A percentile compares a stretch with the other conserved stretches of the same genome.
phyloP scores from a whole-genome alignment of 2,888 invertebrate species.

The Suillia variegata region DNA sequence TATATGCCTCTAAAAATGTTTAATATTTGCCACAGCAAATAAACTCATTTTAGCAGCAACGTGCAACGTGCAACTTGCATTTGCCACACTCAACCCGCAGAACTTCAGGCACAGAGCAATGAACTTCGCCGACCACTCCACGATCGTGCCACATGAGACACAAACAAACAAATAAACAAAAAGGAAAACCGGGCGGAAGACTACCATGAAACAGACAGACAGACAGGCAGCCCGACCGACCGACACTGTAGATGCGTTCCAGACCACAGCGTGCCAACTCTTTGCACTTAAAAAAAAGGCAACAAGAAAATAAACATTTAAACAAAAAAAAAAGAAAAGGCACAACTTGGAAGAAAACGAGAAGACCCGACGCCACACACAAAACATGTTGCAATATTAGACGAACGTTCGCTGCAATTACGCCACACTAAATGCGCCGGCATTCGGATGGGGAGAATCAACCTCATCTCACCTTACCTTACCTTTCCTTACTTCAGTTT shows the following conservation, averaged over 20 bases:
- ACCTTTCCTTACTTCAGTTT: not conserved
- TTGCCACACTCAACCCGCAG: not conserved
- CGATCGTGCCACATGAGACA: conserved; percentile 12
- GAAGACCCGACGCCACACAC: not conserved
- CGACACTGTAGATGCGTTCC: conserved; percentile 11
- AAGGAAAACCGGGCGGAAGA: not conserved
- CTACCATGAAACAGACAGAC: conserved; percentile 2
- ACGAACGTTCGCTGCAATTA: conserved; percentile 3
- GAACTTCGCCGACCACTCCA: conserved; percentile 12
- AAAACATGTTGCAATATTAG: conserved; percentile 13
- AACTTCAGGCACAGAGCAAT: conserved; percentile 21
- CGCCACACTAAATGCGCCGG: not conserved
- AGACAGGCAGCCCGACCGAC: not conserved
- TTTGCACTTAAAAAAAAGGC: not conserved
- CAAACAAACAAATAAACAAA: conserved; percentile 7
- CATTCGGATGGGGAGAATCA: conserved; percentile 10
- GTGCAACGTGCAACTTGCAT: not conserved
- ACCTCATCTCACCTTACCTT: not conserved
- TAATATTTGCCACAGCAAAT: not conserved
- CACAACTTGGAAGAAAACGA: not conserved
- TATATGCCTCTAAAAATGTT: no score
- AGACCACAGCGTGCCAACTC: conserved; percentile 7
- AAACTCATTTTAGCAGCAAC: conserved; percentile 2
- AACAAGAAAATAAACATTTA: conserved; percentile 4
- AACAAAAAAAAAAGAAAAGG: not conserved